A percentile compares a stretch with the other conserved stretches of the same genome.
These are phyloP conservation scores for Melipona beecheii DNA, from an alignment of 2,888 invertebrate species.

Conservation along the genomic window DNA sequence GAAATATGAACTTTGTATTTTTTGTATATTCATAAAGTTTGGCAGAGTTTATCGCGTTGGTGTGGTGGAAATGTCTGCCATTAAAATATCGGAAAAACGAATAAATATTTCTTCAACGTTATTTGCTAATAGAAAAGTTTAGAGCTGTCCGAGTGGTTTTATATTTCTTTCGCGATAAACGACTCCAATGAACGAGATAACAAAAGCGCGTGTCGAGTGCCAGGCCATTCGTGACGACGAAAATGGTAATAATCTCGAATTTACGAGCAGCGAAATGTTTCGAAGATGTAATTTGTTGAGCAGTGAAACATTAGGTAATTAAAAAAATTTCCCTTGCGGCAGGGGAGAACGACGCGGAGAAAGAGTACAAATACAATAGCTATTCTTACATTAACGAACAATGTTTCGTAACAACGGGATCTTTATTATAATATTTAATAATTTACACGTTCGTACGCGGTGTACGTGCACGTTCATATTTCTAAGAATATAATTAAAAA, in stretches of 20 bases:
- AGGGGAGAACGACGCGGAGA: too few relatives aligned
- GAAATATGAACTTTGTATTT: neutral
- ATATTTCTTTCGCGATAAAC: neutral
- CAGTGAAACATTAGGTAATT: neutral
- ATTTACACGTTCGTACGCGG: too few relatives aligned
- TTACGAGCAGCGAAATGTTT: neutral
- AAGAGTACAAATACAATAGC: too few relatives aligned
- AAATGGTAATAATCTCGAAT: neutral
- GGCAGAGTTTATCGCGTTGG: neutral
- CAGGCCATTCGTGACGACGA: neutral
- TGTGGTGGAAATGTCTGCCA: too few relatives aligned
- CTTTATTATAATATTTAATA: too few relatives aligned
- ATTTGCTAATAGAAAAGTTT: neutral
- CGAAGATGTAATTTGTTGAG: neutral
- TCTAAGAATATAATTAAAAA: too few relatives aligned
- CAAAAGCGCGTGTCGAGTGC: neutral
- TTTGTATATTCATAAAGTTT: neutral
- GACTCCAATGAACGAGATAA: neutral
- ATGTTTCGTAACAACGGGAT: too few relatives aligned
- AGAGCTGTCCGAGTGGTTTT: neutral
- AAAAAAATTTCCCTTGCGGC: too few relatives aligned
- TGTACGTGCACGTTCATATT: too few relatives aligned
- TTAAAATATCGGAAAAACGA: neutral
- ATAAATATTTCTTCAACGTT: neutral
- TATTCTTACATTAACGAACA: too few relatives aligned